Conservation (phyloP, 2,888 invertebrate genomes). For the Scelioninae gen. 2 region DNA sequence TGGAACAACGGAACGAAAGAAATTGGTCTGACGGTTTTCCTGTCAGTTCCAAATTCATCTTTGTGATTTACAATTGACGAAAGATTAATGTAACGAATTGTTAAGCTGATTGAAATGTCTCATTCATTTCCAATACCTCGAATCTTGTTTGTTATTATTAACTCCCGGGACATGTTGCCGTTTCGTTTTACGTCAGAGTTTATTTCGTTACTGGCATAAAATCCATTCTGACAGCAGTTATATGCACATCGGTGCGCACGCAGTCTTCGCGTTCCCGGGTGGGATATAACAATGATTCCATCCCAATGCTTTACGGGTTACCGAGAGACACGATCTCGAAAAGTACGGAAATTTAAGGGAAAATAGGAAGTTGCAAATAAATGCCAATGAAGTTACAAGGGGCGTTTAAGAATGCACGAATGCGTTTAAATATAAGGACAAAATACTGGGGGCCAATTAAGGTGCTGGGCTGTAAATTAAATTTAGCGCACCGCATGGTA, state of each 20-base stretch:
- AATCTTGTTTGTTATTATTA: no score
- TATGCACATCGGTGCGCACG: constrained; percentile 14
- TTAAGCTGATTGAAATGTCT: no score
- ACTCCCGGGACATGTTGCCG: no score
- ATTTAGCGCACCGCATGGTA: neutral
- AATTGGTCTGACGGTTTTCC: no score
- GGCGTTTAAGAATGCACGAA: neutral
- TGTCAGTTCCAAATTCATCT: no score
- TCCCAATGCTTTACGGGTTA: constrained; percentile 27
- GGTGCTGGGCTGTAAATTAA: constrained; percentile 3
- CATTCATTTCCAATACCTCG: no score
- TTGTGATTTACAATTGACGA: no score
- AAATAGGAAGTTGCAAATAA: constrained; percentile 21
- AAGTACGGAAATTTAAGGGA: constrained; percentile 4
- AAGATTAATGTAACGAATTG: no score
- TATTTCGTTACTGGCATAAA: no score
- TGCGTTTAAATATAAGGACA: no score
- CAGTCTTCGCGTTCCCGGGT: constrained; percentile 13
- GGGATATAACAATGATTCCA: constrained; percentile 32
- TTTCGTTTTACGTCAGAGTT: no score
- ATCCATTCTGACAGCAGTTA: neutral
- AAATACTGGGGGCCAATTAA: neutral
- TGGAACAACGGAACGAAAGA: no score
- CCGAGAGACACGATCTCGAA: constrained; percentile 20
- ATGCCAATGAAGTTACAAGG: neutral